A percentile compares a stretch with the other conserved stretches of the same genome.
Evolutionary conservation across 2,888 invertebrate genomes (phyloP).

Genomic region (Drepana falcataria): DNA sequence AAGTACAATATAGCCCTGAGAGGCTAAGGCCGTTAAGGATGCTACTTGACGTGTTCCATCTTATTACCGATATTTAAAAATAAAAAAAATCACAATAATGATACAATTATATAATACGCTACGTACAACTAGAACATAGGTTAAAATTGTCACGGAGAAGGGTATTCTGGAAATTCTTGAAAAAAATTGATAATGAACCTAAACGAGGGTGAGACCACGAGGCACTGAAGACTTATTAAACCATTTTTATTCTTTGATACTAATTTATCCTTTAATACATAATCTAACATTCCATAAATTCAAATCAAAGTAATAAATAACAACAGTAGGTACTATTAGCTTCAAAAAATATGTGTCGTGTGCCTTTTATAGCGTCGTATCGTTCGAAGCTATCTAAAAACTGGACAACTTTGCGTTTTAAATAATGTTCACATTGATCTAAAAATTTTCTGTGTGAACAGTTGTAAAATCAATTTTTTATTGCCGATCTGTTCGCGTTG

Average conservation of each 20-base stretch:
- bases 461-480: slow-evolving; percentile 38
- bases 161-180: too few species aligned
- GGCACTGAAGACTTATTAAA: not conserved
- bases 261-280: not conserved
- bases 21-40: too few species aligned
- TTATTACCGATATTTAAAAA: too few species aligned
- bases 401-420: slow-evolving; percentile 28
- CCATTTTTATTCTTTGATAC: not conserved
- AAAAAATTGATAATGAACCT: too few species aligned
- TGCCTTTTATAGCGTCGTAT: slow-evolving; percentile 13
- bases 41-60: too few species aligned
- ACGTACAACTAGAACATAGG: too few species aligned
- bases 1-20: too few species aligned
- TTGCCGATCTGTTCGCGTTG: slow-evolving; percentile 28
- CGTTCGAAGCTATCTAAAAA: slow-evolving; percentile 28
- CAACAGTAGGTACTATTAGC: slow-evolving; percentile 12
- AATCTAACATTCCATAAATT: not conserved
- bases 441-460: slow-evolving; percentile 32
- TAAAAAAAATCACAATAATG: too few species aligned
- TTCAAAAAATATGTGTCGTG: slow-evolving; percentile 8
- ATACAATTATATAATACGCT: too few species aligned
- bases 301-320: not conserved
- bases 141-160: too few species aligned
- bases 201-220: too few species aligned
- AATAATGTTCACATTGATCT: slow-evolving; percentile 35